A percentile compares a stretch with the other conserved stretches of the same genome.
phyloP scores from a whole-genome alignment of 2,113 vertebrate genomes.

The Irena cyanogastra region DNA sequence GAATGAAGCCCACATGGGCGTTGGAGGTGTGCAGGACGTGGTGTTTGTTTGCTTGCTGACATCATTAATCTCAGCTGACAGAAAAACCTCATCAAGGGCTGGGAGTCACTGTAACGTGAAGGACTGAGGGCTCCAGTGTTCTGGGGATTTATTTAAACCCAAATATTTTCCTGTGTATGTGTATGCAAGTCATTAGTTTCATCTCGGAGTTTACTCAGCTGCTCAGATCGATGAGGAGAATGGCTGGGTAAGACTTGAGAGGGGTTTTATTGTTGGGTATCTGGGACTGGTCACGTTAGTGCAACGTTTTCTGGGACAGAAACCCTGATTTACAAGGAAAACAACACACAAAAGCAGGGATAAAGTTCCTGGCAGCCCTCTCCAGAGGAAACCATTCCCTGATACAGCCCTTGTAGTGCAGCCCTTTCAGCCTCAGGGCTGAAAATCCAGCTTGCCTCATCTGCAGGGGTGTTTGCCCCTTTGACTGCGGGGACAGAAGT shows the following conservation, averaged over 20 bases:
- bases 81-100: neutral
- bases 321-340: slow-evolving; percentile 14
- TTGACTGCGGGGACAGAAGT: neutral
- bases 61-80: neutral
- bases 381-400: neutral
- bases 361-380: slow-evolving; percentile 23
- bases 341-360: slow-evolving; percentile 9
- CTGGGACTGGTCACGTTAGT: neutral
- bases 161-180: slow-evolving; percentile 9
- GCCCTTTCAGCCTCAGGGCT: neutral
- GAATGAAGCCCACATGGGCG: rapidly evolving
- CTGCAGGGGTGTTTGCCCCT: neutral
- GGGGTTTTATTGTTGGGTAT: neutral
- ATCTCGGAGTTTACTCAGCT: slow-evolving; percentile 20
- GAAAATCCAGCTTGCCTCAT: neutral
- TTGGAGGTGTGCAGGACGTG: neutral
- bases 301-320: neutral
- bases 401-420: neutral
- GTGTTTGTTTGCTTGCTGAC: neutral
- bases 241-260: neutral
- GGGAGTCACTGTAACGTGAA: neutral
- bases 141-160: neutral
- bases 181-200: neutral
- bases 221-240: neutral
- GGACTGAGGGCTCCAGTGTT: neutral